Conservation (phyloP, 2,888 invertebrate genomes). For the Limnephilus lunatus region DNA sequence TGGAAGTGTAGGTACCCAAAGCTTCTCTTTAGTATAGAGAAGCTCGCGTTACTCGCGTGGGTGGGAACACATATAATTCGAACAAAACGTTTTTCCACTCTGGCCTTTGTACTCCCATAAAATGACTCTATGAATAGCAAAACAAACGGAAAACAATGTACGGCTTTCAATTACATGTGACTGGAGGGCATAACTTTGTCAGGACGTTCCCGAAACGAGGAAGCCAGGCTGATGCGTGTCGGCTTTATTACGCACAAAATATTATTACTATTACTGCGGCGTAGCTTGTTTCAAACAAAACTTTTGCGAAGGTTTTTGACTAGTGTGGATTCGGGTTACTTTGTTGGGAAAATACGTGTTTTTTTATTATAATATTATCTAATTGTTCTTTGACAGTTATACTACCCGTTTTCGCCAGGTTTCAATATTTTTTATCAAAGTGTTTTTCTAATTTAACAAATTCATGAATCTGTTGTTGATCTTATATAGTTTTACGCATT, state of each 20-base stretch:
- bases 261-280: neutral
- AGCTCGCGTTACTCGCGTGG: neutral
- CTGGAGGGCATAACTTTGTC: constrained; percentile 35
- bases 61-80: neutral
- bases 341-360: neutral
- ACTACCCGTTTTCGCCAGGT: neutral
- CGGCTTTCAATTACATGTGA: constrained; percentile 40
- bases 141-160: constrained; percentile 13
- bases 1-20: neutral
- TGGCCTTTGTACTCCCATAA: neutral
- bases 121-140: neutral
- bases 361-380: neutral
- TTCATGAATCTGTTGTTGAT: neutral
- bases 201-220: constrained; percentile 5
- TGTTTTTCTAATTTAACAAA: neutral
- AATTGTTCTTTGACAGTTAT: neutral
- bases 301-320: neutral
- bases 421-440: neutral
- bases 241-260: constrained; percentile 4
- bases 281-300: neutral
- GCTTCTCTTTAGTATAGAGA: neutral
- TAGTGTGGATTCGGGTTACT: neutral
- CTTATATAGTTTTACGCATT: too few relatives aligned
- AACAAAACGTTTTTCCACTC: neutral
- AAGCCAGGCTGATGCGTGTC: constrained; percentile 4